phyloP scores from a whole-genome alignment of 2,888 invertebrate genomes.

The Aromia moschata region DNA sequence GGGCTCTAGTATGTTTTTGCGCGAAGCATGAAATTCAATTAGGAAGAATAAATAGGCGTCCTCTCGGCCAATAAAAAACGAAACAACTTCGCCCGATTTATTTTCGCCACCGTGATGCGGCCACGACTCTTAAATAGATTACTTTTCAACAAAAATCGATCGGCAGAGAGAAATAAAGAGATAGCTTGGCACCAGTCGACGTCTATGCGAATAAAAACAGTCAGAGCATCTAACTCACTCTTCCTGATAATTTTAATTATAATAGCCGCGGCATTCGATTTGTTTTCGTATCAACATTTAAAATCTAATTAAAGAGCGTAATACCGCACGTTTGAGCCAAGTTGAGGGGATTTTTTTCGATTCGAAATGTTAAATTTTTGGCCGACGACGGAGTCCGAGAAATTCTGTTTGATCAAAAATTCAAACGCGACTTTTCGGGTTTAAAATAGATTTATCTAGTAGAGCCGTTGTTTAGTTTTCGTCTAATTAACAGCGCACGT shows the following conservation, averaged over 20 bases:
- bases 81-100: too few species aligned
- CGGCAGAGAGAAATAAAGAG: background rate
- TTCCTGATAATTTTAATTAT: conserved; percentile 40
- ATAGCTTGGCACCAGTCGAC: conserved; percentile 13
- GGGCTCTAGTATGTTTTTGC: too few species aligned
- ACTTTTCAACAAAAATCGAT: background rate
- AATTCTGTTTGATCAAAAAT: conserved; percentile 60
- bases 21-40: too few species aligned
- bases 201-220: conserved; percentile 22
- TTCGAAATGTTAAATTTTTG: conserved; percentile 64
- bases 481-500: conserved; percentile 34
- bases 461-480: conserved; percentile 33
- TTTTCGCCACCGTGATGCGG: conserved; percentile 8
- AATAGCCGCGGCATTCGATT: conserved; percentile 36
- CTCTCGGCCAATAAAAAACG: too few species aligned
- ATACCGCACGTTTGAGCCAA: conserved; percentile 47
- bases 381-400: conserved; percentile 50
- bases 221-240: conserved; percentile 35
- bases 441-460: conserved; percentile 54
- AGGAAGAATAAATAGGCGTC: too few species aligned
- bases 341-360: conserved; percentile 55
- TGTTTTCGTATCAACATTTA: conserved; percentile 42
- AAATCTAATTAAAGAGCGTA: conserved; percentile 50
- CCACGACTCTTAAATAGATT: conserved; percentile 5
- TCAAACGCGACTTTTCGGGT: conserved; percentile 51